phyloP scores from a whole-genome alignment of 2,888 invertebrate species.

The Nineta flava region DNA sequence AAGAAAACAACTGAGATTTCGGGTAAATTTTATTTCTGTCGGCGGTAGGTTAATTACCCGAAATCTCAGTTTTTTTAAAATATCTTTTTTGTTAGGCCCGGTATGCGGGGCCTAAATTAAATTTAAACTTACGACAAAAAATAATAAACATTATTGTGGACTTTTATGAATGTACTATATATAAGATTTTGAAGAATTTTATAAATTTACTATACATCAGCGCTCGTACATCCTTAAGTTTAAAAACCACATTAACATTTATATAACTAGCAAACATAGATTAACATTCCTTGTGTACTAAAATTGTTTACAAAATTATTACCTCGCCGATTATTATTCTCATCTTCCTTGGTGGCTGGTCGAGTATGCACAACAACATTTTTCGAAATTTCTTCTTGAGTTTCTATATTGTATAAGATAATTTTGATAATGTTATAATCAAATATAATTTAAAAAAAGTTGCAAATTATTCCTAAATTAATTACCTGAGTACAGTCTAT shows the following conservation, averaged over 20 bases:
- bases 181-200: too few relatives aligned
- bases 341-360: conserved; percentile 21
- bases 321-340: conserved; percentile 39
- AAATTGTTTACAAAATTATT: conserved; percentile 12
- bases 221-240: too few relatives aligned
- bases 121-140: too few relatives aligned
- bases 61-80: too few relatives aligned
- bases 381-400: conserved; percentile 35
- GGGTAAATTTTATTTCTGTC: too few relatives aligned
- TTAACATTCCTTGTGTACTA: neutral
- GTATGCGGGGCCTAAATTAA: too few relatives aligned
- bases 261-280: neutral
- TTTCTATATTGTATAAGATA: conserved; percentile 21
- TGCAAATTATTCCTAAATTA: neutral
- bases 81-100: too few relatives aligned
- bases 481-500: conserved; percentile 35
- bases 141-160: too few relatives aligned
- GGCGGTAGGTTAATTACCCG: too few relatives aligned
- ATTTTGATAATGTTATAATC: neutral
- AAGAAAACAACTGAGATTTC: too few relatives aligned
- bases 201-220: too few relatives aligned
- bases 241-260: neutral
- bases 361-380: conserved; percentile 37
- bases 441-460: neutral
- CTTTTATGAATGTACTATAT: too few relatives aligned